Percentiles rank a stretch among this genome's conserved stretches.
phyloP scores from a whole-genome alignment of 2,888 invertebrate species.

The Aspidiotus destructor region DNA sequence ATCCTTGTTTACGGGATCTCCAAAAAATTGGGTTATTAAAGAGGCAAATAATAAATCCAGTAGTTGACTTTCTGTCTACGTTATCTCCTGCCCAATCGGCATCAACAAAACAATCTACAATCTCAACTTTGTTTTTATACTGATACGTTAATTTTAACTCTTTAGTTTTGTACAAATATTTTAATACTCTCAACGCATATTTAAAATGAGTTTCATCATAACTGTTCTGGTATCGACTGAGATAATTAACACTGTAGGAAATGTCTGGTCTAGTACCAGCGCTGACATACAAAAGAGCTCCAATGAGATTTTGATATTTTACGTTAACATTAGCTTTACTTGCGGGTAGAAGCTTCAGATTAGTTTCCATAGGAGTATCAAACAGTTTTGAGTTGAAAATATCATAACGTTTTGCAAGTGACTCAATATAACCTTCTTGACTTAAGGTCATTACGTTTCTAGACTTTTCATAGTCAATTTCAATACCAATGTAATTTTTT shows the following conservation, averaged over 20 bases:
- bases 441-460: neutral
- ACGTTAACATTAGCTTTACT: neutral
- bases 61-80: too few relatives aligned
- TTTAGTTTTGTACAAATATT: conserved; percentile 7
- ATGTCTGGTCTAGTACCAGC: conserved; percentile 11
- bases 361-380: conserved; percentile 9
- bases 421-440: conserved; percentile 13
- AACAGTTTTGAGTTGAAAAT: neutral
- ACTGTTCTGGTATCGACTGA: conserved; percentile 8
- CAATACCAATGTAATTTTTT: conserved; percentile 5
- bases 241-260: conserved; percentile 5
- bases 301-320: conserved; percentile 10
- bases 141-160: conserved; percentile 6
- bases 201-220: conserved; percentile 4
- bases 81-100: conserved; percentile 17
- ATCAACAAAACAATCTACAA: conserved; percentile 14
- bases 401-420: neutral
- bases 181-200: conserved; percentile 8
- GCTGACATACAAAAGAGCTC: conserved; percentile 11
- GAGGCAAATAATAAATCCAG: conserved; percentile 8
- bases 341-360: neutral
- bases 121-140: neutral
- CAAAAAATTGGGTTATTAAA: conserved; percentile 5
- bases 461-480: conserved; percentile 1
- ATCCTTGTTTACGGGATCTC: conserved; percentile 8